Percentiles rank a stretch among this genome's conserved stretches.
Evolutionary conservation across 1,140 invertebrate species (phyloP).

Genomic region (Drosophila athabasca): DNA sequence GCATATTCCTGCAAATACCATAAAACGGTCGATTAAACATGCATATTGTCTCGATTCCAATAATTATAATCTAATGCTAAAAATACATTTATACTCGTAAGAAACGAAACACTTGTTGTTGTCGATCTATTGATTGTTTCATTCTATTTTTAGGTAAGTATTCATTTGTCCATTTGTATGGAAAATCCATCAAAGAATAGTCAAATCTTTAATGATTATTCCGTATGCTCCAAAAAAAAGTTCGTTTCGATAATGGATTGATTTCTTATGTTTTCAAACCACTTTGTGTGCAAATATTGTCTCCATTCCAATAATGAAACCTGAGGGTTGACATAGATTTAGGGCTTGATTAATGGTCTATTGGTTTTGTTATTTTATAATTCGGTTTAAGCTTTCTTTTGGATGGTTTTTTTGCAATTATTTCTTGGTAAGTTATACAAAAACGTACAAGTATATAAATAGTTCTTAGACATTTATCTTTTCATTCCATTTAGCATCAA

Average conservation of each 20-base stretch:
- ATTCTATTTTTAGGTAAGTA: too few species aligned
- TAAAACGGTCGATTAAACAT: conserved; percentile 59
- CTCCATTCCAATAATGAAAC: background rate
- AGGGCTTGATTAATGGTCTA: background rate
- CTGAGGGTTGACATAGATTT: too few species aligned
- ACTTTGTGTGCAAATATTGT: too few species aligned
- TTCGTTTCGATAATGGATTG: too few species aligned
- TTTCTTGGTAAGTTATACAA: too few species aligned
- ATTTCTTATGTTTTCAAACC: background rate
- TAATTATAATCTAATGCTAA: conserved; percentile 58
- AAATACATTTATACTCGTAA: conserved; percentile 72
- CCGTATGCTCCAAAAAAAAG: too few species aligned
- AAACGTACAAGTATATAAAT: too few species aligned
- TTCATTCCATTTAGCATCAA: conserved; percentile 13
- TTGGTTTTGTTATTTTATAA: background rate
- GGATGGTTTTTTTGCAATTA: too few species aligned
- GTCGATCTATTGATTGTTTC: background rate
- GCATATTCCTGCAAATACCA: conserved; percentile 67
- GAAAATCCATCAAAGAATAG: too few species aligned
- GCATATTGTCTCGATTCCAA: conserved; percentile 65
- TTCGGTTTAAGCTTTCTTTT: background rate
- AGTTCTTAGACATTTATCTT: too few species aligned
- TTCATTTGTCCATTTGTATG: too few species aligned
- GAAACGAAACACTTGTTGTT: conserved; percentile 37
- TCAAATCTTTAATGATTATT: too few species aligned